Conservation (phyloP, 92 coral and sea anemone species). For the Bergia puertoricense region DNA sequence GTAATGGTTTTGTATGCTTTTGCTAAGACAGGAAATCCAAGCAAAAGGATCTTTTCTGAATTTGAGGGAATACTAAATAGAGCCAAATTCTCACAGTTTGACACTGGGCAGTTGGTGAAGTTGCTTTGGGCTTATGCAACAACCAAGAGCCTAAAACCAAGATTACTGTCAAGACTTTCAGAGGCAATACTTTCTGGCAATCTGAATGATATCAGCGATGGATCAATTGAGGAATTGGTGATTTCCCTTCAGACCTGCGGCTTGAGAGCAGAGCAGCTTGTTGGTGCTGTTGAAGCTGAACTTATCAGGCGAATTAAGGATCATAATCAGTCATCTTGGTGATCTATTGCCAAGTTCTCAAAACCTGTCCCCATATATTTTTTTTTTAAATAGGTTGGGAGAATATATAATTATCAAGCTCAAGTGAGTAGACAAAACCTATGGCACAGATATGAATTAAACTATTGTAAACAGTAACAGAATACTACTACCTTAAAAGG, state of each 20-base stretch:
- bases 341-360: no score
- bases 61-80: constrained; percentile 47
- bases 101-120: constrained; percentile 56
- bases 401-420: no score
- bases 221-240: constrained; percentile 66
- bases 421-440: no score
- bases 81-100: constrained; percentile 49
- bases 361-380: no score
- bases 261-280: constrained; percentile 65
- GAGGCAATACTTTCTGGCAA: constrained; percentile 53
- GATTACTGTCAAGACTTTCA: constrained; percentile 52
- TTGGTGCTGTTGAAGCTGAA: constrained; percentile 71
- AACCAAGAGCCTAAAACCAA: constrained; percentile 53
- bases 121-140: constrained; percentile 70
- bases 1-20: constrained; percentile 67
- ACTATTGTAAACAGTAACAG: no score
- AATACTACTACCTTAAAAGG: no score
- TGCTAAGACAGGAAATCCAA: constrained; percentile 72
- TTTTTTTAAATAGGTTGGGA: no score
- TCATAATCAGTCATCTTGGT: background rate
- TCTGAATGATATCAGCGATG: constrained; percentile 54
- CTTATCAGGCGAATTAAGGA: constrained; percentile 70
- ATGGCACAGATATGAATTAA: no score
- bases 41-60: constrained; percentile 53
- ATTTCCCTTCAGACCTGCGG: constrained; percentile 54